Base-by-base conservation (phyloP, 2,113 vertebrate genomes). In the Oncorhynchus gorbuscha region DNA sequence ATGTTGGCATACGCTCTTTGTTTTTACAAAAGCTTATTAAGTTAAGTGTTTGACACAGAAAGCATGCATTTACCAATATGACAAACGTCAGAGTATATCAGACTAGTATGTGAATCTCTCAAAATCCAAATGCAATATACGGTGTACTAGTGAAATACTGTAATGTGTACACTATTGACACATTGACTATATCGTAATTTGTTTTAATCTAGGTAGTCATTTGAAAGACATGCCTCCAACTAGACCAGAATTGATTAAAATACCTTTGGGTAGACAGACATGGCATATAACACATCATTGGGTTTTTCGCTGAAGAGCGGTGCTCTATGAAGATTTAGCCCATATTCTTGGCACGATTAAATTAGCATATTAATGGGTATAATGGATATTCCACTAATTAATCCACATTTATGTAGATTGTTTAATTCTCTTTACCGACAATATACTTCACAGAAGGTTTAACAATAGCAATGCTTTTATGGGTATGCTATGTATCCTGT, bases 341-440 rank as follows among this genome's bases (percentile, higher is more conserved):
- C 39, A 45, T 45, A 45, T 45, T 45, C 39, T 45, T 11, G 39
- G 39, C 39, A 45, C 39, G 3, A 45, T 59, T 30, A n/a, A 58
- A 88, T 85, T 79, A 83, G 73, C 74, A 69, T 71, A 79, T 79
- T 81, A 77, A 73, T 85, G 81, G 81, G 24, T 30, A n/a, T n/a
- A n/a, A n/a, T 35, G 59, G 73, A 74, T 77, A 80, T 83, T 82
- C 51, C 39, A 68, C 80, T 83, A 77, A 86, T 84, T 74, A 79
- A 81, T 73, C 67, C 71, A 76, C 76, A 86, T 83, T 76, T 16
- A 55, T 55, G 51, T 55, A 76, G 39, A 45, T 45, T 45, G 39
- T 45, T 45, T 45, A 11, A 45, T 45, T 81, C 82, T 81, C 68
- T 65, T 69, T 64, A 24, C n/a, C 20, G 5, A 7, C 22, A 64